Base-by-base conservation (phyloP, 1,140 invertebrate genomes). In the Holcopasites calliopsidis region DNA sequence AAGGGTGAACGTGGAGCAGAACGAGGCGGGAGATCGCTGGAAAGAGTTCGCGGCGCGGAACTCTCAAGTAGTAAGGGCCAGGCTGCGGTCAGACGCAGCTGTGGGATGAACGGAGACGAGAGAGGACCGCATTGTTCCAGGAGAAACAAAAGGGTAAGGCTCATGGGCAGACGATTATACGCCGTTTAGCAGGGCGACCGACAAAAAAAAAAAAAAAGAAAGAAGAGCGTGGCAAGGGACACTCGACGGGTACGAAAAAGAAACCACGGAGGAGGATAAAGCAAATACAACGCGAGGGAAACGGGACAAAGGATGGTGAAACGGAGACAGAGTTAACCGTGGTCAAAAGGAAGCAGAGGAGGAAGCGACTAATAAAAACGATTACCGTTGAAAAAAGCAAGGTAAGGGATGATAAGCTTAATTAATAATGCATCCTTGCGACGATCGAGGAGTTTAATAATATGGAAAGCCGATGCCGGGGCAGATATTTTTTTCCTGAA, bases 151-250 rank as follows among this genome's bases (percentile, higher is more conserved):
- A 76, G 76, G 66, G 71, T 83, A 65, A 31, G 79, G 76, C 66
- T 38, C 64, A 54, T 71, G 65, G 58, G 68, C 61, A 60, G 66
- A 76, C 81, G 80, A 83, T 83, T 83, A 83, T 83, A 82, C 76
- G 80, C 66, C 81, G 54, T 82, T 83, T 82, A 83, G 76, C 52
- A 40, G 49, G 62, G 50, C 69, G 40, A 74, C 42, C 54, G 40
- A 55, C 21, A 50, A 62, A 72, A n/a, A n/a, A n/a, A n/a, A n/a
- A n/a, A n/a, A n/a, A n/a, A n/a, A n/a, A n/a, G n/a, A n/a, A n/a
- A n/a, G 72, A 26, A 44, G 76, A 70, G 64, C 50, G 42, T 44
- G 61, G 42, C 54, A 61, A 69, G 62, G 64, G 62, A 82, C 69
- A 71, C 42, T 83, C 49, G 76, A 52, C 52, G 47, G 38, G 23